Percentiles rank a stretch among this genome's conserved stretches.
These are phyloP conservation scores for Centropus bengalensis DNA, from an alignment of 2,113 vertebrate genomes.

Conservation along the genomic window DNA sequence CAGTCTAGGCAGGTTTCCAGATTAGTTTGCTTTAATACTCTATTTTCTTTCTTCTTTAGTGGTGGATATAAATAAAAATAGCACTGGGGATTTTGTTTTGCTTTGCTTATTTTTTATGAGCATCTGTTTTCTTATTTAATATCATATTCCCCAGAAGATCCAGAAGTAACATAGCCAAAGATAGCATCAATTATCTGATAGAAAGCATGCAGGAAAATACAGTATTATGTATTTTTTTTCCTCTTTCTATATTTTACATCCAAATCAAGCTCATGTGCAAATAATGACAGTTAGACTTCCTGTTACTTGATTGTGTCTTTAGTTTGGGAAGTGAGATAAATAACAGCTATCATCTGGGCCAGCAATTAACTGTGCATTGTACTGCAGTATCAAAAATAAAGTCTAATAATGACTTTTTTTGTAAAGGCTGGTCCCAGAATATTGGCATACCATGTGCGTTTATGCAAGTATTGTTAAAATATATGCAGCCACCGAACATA, in stretches of 20 bases:
- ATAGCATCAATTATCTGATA: conserved; percentile 15
- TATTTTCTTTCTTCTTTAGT: conserved; percentile 17
- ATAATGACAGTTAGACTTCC: neutral
- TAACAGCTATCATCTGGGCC: conserved; percentile 28
- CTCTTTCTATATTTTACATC: conserved; percentile 23
- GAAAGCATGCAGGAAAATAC: neutral
- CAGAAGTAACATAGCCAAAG: conserved; percentile 37
- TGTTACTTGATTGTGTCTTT: conserved; percentile 12
- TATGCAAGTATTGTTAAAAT: neutral
- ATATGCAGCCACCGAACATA: neutral
- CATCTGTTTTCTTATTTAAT: neutral
- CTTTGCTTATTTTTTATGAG: conserved; percentile 7
- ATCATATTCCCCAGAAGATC: conserved; percentile 5
- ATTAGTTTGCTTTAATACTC: neutral
- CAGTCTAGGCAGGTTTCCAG: neutral
- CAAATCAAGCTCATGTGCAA: conserved; percentile 3
- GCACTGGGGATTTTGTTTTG: neutral
- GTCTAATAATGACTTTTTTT: neutral
- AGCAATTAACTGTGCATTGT: conserved; percentile 43
- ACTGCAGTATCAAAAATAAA: conserved; percentile 36
- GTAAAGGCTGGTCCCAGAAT: neutral
- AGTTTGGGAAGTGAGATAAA: neutral
- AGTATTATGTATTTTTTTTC: neutral
- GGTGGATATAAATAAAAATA: neutral
- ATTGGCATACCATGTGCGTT: neutral